These are phyloP conservation scores for Drosophila setifemur DNA, from an alignment of 1,140 invertebrate species.

Conservation along the genomic window DNA sequence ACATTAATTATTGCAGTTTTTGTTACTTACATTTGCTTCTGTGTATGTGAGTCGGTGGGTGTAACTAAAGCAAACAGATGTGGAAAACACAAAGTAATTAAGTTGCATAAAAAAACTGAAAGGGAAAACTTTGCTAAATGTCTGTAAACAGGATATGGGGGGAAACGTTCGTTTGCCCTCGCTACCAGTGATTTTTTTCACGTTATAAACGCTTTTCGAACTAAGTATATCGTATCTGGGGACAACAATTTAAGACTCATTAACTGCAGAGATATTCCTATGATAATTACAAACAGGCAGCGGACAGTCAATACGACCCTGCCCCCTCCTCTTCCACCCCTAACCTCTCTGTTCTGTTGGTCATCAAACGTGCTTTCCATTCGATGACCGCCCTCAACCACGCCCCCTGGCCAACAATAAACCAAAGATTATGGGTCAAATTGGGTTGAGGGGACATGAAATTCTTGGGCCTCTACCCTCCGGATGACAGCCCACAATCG, in stretches of 20 bases:
- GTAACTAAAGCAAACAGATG: conserved; percentile 35
- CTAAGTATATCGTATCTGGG: not conserved
- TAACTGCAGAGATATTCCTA: conserved; percentile 45
- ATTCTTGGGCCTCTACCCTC: conserved; percentile 17
- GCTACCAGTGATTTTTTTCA: conserved; percentile 3
- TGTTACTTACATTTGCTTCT: conserved; percentile 10
- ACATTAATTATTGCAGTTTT: conserved; percentile 42
- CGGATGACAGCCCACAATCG: conserved; percentile 33
- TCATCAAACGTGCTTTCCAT: conserved; percentile 22
- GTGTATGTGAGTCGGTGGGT: too few species aligned
- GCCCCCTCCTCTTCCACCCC: not conserved
- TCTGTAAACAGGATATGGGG: conserved; percentile 29
- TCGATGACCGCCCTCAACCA: conserved; percentile 16
- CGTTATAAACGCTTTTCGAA: conserved; percentile 18
- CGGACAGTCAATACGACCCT: conserved; percentile 16
- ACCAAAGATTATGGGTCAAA: conserved; percentile 46
- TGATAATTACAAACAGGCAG: conserved; percentile 40
- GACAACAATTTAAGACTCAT: conserved; percentile 37
- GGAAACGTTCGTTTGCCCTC: not conserved
- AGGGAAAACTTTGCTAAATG: conserved; percentile 37
- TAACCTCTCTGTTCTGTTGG: not conserved
- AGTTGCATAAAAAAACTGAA: conserved; percentile 28
- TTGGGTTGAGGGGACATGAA: conserved; percentile 37
- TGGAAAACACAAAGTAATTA: conserved; percentile 40
- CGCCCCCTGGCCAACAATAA: conserved; percentile 38